Conservation (phyloP, 2,113 vertebrate species). For the Anthoscopus minutus region DNA sequence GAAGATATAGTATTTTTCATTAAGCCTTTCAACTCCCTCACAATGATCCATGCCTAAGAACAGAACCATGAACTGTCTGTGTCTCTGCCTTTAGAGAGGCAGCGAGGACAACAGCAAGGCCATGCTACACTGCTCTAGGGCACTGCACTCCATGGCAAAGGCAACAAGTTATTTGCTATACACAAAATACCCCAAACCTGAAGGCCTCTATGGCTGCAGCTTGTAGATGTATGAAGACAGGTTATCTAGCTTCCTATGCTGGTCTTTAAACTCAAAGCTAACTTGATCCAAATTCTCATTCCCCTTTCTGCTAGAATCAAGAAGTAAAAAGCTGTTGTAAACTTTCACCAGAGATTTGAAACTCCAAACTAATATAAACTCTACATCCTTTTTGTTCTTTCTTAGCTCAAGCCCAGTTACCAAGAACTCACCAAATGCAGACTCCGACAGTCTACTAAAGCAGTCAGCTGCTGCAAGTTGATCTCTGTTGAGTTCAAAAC, state of each 20-base stretch:
- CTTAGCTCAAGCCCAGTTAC: neutral
- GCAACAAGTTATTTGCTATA: neutral
- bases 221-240: neutral
- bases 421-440: constrained; percentile 88
- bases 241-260: neutral
- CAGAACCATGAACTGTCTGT: neutral
- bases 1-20: neutral
- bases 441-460: constrained; percentile 95
- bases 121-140: neutral
- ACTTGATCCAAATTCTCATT: neutral
- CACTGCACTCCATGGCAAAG: neutral
- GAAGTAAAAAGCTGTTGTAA: neutral
- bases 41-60: neutral
- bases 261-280: neutral
- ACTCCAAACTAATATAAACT: neutral
- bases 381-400: neutral
- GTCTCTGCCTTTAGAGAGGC: neutral
- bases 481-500: constrained; percentile 91
- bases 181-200: neutral
- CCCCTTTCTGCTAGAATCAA: neutral
- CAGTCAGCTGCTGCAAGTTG: constrained; percentile 93
- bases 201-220: neutral
- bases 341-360: neutral
- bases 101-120: neutral
- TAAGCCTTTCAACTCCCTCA: neutral